Conservation (phyloP, 2,113 vertebrate species). For the Pelobates fuscus region DNA sequence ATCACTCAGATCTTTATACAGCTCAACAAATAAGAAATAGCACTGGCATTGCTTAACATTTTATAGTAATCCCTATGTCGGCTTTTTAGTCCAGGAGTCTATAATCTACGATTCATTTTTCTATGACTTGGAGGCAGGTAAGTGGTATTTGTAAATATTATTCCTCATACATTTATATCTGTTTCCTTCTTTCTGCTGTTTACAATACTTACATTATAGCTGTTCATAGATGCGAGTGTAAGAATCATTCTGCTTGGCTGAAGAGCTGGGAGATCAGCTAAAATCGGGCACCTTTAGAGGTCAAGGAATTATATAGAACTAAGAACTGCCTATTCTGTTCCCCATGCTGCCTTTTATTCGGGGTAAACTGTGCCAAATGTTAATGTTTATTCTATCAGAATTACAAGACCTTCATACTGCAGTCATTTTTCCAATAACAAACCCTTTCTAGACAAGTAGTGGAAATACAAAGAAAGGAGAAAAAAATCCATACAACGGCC, state of each 20-base stretch:
- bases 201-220: neutral
- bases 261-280: conserved; percentile 24
- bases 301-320: conserved; percentile 38
- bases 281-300: conserved; percentile 25
- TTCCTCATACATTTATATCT: neutral
- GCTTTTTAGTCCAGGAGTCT: too few species aligned
- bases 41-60: too few species aligned
- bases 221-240: conserved; percentile 4
- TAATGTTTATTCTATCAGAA: conserved; percentile 19
- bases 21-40: too few species aligned
- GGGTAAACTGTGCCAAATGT: conserved; percentile 1
- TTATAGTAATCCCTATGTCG: too few species aligned
- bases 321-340: conserved; percentile 20
- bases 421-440: too few species aligned
- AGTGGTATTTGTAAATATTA: too few species aligned
- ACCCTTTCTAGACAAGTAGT: too few species aligned
- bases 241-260: conserved; percentile 24
- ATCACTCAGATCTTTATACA: too few species aligned
- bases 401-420: neutral
- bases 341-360: conserved; percentile 28
- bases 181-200: neutral
- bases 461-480: too few species aligned
- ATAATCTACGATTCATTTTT: too few species aligned
- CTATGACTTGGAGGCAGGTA: too few species aligned
- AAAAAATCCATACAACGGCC: too few species aligned